Evolutionary conservation across 2,888 invertebrate species (phyloP).

Genomic region (Biston stratarius): DNA sequence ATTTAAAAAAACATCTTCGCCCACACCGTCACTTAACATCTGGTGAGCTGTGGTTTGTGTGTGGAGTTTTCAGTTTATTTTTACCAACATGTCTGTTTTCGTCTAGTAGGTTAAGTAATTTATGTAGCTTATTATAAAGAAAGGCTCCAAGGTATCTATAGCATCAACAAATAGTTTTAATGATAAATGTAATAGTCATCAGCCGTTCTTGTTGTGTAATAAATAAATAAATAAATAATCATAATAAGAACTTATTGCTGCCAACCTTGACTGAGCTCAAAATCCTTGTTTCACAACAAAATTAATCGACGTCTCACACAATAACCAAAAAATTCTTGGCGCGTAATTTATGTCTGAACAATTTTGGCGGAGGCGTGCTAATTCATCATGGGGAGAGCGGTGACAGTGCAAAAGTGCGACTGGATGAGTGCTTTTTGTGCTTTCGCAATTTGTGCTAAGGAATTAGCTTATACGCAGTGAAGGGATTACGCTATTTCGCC

Average conservation of each 20-base stretch:
- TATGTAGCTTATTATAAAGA: no score
- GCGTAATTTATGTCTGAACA: constrained; percentile 58
- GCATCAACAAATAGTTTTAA: no score
- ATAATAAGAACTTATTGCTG: not conserved
- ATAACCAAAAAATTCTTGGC: constrained; percentile 51
- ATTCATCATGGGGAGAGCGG: constrained; percentile 49
- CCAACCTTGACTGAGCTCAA: constrained; percentile 11
- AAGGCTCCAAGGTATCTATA: no score
- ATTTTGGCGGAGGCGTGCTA: constrained; percentile 51
- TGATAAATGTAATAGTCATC: no score
- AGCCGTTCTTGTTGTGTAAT: no score
- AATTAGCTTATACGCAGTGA: constrained; percentile 38
- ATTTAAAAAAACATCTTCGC: no score
- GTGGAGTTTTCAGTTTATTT: no score
- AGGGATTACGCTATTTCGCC: constrained; percentile 29
- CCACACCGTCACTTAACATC: no score
- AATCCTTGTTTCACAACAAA: constrained; percentile 44
- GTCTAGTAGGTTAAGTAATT: no score
- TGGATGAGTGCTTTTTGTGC: constrained; percentile 45
- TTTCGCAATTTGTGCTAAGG: constrained; percentile 40
- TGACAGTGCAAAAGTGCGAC: constrained; percentile 46
- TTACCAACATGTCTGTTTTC: no score
- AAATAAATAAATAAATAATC: not conserved
- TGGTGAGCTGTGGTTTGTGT: no score
- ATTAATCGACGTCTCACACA: constrained; percentile 57